Evolutionary conservation across 2,797 vertebrate genomes (phyloP), one percentile per base, ranked within the genome.

Genomic region (Channallabes apus): DNA sequence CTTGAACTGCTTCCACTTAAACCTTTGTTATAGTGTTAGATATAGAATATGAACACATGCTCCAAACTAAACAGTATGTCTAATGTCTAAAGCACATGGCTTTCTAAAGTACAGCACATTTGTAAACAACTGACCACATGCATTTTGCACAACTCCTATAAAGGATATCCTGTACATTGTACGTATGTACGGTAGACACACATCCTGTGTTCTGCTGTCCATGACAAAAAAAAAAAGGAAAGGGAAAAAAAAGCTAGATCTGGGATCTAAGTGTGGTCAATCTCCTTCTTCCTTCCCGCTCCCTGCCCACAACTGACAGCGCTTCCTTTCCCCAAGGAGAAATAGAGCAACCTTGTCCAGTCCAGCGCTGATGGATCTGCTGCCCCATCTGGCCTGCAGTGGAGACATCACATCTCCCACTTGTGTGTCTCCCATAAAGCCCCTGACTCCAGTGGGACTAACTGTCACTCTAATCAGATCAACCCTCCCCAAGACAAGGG

Each of bases 391-490:
- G 71, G 80, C 62, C 78, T 79, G 22, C 56, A 78, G 54, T 78
- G 56, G 68, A 80, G 83, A 79, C 20, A 78, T 62, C 58, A 71
- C 6, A 32, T 86, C 80, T 72, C 79, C 80, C 79, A 80, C 71
- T 54, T 54, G 46, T 87, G 81, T 77, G 79, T 67, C 61, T 77
- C 56, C 73, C 38, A 58, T 64, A 82, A 82, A 77, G 79, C 32
- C 61, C 17, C 61, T 75, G 32, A 41, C 41, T 84, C 82, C 84
- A 61, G 35, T 71, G 84, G 71, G 85, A 73, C 69, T 11, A 46
- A 29, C 85, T 88, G 72, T 86, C 85, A 89, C 41, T 84, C 58
- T 82, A 46, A 86, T 88, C 87, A 84, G 77, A 80, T 88, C 78
- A 86, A 32, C 35, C 38, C 38, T 75, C 32, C n/a, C 64, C 27